Evolutionary conservation across 2,113 vertebrate species (phyloP).

Genomic region (Edolisoma coerulescens): DNA sequence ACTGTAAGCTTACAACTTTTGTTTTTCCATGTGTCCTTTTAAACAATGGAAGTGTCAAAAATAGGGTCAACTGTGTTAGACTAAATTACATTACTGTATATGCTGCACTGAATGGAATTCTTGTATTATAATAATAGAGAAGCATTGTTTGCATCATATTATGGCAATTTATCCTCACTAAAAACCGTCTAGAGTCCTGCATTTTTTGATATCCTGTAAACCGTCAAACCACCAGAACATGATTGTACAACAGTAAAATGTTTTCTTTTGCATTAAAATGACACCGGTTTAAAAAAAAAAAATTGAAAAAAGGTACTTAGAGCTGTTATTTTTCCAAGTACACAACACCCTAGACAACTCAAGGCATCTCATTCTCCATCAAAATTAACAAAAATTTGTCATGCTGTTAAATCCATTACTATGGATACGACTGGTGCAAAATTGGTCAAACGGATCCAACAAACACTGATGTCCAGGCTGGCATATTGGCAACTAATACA

Average conservation of each 20-base stretch:
- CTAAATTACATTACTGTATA: constrained; percentile 78
- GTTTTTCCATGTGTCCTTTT: constrained; percentile 76
- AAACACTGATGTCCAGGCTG: constrained; percentile 88
- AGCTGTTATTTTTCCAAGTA: constrained; percentile 80
- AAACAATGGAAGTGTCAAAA: constrained; percentile 83
- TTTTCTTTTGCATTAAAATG: constrained; percentile 76
- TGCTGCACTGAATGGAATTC: constrained; percentile 74
- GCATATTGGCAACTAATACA: constrained; percentile 87
- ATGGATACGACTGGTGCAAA: constrained; percentile 82
- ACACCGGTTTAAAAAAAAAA: constrained; percentile 67
- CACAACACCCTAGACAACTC: constrained; percentile 81
- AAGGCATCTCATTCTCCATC: constrained; percentile 81
- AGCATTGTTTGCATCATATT: constrained; percentile 76
- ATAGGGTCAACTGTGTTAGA: constrained; percentile 76
- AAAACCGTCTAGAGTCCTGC: constrained; percentile 76
- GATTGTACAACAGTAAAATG: constrained; percentile 86
- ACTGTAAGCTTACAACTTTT: constrained; percentile 76
- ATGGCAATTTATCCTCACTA: constrained; percentile 80
- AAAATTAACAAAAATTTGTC: constrained; percentile 77
- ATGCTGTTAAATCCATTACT: constrained; percentile 83
- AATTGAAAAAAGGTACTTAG: constrained; percentile 74
- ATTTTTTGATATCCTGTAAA: constrained; percentile 79
- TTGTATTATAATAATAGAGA: constrained; percentile 74
- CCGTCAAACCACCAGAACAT: constrained; percentile 83
- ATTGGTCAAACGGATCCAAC: constrained; percentile 80